Percentiles rank a stretch among this genome's conserved stretches.
Conservation (phyloP, 23 tunicate species). For the Ascidia mentula region DNA sequence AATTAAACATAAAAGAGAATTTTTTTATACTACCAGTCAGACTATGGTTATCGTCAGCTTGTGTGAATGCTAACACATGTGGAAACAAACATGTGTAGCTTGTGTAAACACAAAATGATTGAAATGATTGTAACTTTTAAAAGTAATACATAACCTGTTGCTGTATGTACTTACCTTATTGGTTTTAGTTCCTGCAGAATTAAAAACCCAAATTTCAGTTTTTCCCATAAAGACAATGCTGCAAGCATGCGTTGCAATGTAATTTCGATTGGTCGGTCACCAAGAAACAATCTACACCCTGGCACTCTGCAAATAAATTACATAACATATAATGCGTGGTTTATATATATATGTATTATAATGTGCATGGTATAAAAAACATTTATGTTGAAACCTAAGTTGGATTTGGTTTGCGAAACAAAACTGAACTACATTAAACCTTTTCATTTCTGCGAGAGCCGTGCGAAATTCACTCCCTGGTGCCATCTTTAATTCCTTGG, state of each 20-base stretch:
- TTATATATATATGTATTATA: too few species aligned
- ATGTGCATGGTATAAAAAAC: background rate
- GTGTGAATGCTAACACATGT: too few species aligned
- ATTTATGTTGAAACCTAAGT: too few species aligned
- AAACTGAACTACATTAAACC: constrained; percentile 6
- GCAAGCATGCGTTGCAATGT: constrained; percentile 80
- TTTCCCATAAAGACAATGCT: constrained; percentile 67
- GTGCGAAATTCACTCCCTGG: constrained; percentile 89
- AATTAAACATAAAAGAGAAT: too few species aligned
- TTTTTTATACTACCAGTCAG: too few species aligned
- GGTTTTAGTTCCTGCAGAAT: constrained; percentile 74
- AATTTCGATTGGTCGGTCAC: constrained; percentile 77
- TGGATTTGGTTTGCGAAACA: background rate
- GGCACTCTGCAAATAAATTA: constrained; percentile 72
- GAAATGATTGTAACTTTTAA: too few species aligned
- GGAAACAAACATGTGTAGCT: too few species aligned
- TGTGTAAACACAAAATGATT: too few species aligned
- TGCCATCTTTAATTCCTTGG: constrained; percentile 87
- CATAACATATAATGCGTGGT: too few species aligned
- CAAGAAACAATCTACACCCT: constrained; percentile 72
- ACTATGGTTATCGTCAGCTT: too few species aligned
- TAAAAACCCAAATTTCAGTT: constrained; percentile 69
- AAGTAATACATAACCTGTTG: too few species aligned
- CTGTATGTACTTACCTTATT: constrained; percentile 32
- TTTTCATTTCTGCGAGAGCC: constrained; percentile 54